A percentile compares a stretch with the other conserved stretches of the same genome.
Evolutionary conservation across 2,888 invertebrate species (phyloP).

Genomic region (Chloromyia formosa): DNA sequence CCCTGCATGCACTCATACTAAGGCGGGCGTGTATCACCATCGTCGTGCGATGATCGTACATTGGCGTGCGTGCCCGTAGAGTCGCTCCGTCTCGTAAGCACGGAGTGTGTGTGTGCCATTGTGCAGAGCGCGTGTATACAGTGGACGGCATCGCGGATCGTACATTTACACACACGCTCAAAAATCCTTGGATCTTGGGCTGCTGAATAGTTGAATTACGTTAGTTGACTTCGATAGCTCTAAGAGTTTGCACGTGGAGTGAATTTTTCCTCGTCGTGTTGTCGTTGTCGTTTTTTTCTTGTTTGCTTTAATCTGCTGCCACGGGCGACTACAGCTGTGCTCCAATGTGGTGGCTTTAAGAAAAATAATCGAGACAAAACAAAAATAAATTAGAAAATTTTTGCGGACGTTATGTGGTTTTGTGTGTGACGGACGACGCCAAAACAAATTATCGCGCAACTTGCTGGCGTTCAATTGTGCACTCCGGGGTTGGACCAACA

Average conservation of each 20-base stretch:
- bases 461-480: too few species aligned
- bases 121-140: not conserved
- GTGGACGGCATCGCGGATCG: slow-evolving; percentile 34
- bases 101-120: not conserved
- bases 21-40: slow-evolving; percentile 5
- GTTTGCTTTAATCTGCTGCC: slow-evolving; percentile 40
- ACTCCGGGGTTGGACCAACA: too few species aligned
- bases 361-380: too few species aligned
- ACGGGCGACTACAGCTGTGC: too few species aligned
- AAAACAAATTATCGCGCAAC: too few species aligned
- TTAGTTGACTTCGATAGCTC: slow-evolving; percentile 66
- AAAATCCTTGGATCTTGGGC: slow-evolving; percentile 50
- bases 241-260: slow-evolving; percentile 64
- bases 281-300: slow-evolving; percentile 49
- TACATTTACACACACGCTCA: slow-evolving; percentile 46
- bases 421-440: too few species aligned
- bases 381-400: too few species aligned
- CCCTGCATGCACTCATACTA: slow-evolving; percentile 20
- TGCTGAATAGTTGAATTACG: slow-evolving; percentile 59
- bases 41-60: slow-evolving; percentile 31
- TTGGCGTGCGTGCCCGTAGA: slow-evolving; percentile 31
- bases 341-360: too few species aligned
- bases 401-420: too few species aligned
- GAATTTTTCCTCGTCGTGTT: slow-evolving; percentile 55
- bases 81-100: slow-evolving; percentile 2